Conservation (phyloP, 2,113 vertebrate genomes). For the Bufo gargarizans region DNA sequence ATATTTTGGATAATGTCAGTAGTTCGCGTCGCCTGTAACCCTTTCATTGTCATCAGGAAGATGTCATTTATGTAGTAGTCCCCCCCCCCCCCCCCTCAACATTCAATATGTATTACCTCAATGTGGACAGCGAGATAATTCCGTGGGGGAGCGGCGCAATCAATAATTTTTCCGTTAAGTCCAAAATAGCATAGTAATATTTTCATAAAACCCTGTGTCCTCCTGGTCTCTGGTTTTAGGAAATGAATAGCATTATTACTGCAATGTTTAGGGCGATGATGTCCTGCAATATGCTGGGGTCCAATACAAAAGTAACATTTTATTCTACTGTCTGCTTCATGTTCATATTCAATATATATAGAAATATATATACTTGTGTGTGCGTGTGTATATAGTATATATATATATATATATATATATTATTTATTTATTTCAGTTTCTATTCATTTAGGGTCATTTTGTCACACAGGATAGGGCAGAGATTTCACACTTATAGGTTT, state of each 20-base stretch:
- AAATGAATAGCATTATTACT: not conserved
- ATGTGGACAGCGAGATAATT: slow-evolving; percentile 26
- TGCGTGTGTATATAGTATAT: no score
- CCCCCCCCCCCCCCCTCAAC: not conserved
- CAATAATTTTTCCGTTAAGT: slow-evolving; percentile 28
- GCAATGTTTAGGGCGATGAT: not conserved
- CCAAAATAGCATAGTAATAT: slow-evolving; percentile 4
- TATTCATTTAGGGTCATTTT: no score
- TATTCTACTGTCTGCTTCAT: not conserved
- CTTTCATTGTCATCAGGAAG: slow-evolving; percentile 18
- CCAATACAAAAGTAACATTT: not conserved
- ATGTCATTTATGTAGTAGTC: slow-evolving; percentile 26
- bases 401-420: no score
- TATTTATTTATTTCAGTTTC: no score
- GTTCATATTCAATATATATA: not conserved
- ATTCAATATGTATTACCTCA: slow-evolving; percentile 39
- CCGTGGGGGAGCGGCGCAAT: slow-evolving; percentile 10
- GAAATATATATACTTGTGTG: no score
- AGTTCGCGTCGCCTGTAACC: slow-evolving; percentile 15
- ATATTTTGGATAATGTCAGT: slow-evolving; percentile 55
- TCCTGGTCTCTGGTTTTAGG: not conserved
- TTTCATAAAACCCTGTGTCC: not conserved
- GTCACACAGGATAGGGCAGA: no score
- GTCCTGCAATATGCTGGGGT: not conserved
- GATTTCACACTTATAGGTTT: no score